Evolutionary conservation across 2,113 vertebrate species (phyloP).

Genomic region (Paracanthobrama guichenoti): DNA sequence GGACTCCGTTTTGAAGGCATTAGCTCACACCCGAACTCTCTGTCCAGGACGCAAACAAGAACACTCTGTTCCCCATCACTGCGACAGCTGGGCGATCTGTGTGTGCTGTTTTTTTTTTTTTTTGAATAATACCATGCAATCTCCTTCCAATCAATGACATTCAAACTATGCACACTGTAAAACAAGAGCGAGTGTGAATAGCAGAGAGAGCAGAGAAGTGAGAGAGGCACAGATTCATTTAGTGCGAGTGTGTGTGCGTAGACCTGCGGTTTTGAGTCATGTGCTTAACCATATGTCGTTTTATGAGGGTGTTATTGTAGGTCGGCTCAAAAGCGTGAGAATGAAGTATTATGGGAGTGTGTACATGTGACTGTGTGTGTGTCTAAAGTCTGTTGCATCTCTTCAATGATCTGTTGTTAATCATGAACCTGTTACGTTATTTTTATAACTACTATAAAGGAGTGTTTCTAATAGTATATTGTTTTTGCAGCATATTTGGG

Average conservation of each 20-base stretch:
- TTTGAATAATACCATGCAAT: slow-evolving; percentile 33
- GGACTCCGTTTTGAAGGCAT: slow-evolving; percentile 37
- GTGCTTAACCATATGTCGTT: slow-evolving; percentile 14
- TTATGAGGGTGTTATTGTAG: slow-evolving; percentile 9
- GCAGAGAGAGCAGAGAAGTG: slow-evolving; percentile 10
- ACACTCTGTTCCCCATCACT: slow-evolving; percentile 53
- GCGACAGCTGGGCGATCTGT: slow-evolving; percentile 56
- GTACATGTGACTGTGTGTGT: neutral
- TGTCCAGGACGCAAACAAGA: slow-evolving; percentile 44
- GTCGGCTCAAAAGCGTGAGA: neutral
- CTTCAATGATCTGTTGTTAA: slow-evolving; percentile 16
- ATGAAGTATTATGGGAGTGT: slow-evolving; percentile 21
- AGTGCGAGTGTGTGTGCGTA: neutral
- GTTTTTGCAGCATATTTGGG: neutral
- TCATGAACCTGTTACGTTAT: neutral
- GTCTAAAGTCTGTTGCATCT: neutral
- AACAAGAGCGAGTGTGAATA: slow-evolving; percentile 19
- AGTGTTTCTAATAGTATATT: neutral
- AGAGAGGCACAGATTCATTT: slow-evolving; percentile 9
- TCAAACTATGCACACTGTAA: slow-evolving; percentile 4
- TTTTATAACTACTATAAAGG: neutral
- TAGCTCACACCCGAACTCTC: slow-evolving; percentile 50
- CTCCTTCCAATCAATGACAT: slow-evolving; percentile 27
- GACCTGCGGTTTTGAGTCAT: slow-evolving; percentile 6
- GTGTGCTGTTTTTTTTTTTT: slow-evolving; percentile 47